Evolutionary conservation across 2,113 vertebrate genomes (phyloP), one percentile per base, ranked within the genome.

Genomic region (Cephalopholis sonnerati): DNA sequence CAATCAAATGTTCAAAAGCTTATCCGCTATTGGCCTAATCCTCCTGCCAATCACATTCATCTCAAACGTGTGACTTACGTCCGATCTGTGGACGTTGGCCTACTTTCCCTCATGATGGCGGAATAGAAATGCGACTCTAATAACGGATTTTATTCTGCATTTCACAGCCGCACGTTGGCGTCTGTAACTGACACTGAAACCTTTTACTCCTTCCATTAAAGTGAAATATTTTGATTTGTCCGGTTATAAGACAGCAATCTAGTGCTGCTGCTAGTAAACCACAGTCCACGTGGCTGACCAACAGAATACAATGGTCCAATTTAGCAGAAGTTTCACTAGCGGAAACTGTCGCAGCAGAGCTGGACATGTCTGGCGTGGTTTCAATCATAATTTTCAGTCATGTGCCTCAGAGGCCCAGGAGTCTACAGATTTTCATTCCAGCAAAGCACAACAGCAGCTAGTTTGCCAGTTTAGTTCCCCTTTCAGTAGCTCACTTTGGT

Each of bases 211-310:
- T 1, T 2, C 15, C 15, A 51, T 7, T 5, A 17, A 16, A 1
- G 1, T 0, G 46, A 22, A 29, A 5, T 4, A 12, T 20, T 68
- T 59, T 3, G 2, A 50, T 39, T 51, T 39, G 5, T 44, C 39
- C 0, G 8, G 4, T 54, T 77, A 24, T 27, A 3, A 39, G 5
- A 15, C 20, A 27, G 7, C 0, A 5, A 4, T 20, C 5, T 11
- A 10, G 18, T 7, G n/a, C 2, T 4, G 17, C 13, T 22, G 18
- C 10, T 41, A 5, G 15, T 27, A 48, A 62, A 8, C 77, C n/a
- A 1, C 16, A 68, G 81, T 83, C 83, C 84, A 91, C 92, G 91
- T 93, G 91, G 90, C 91, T 77, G 48, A 64, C 17, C 55, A 27
- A 51, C 8, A n/a, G 32, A 17, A 61, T 10, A 79, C 71, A 73